These are phyloP conservation scores for Heliothis peltigera DNA, from an alignment of 2,888 invertebrate species.

Conservation along the genomic window DNA sequence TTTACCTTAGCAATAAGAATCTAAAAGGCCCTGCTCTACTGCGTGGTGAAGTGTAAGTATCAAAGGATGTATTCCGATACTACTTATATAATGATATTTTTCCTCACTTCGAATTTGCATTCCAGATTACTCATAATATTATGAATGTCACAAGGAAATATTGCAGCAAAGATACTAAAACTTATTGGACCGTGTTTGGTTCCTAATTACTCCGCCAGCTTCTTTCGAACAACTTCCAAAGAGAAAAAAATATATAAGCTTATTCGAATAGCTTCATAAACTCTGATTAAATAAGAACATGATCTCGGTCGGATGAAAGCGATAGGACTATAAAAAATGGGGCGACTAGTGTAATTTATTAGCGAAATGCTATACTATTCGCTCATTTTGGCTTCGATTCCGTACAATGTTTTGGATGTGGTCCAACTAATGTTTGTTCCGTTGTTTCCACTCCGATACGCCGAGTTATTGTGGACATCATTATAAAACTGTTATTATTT, in stretches of 20 bases:
- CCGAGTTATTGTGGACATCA: slow-evolving; percentile 66
- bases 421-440: slow-evolving; percentile 74
- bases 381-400: slow-evolving; percentile 71
- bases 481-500: slow-evolving; percentile 51
- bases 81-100: too few relatives aligned
- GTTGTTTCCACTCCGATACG: slow-evolving; percentile 68
- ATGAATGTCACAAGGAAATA: not conserved
- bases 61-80: too few relatives aligned
- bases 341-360: slow-evolving; percentile 68
- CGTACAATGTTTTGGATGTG: slow-evolving; percentile 73
- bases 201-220: slow-evolving; percentile 20
- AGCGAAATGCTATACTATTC: slow-evolving; percentile 65
- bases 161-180: not conserved
- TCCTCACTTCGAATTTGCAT: slow-evolving; percentile 1
- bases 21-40: too few relatives aligned
- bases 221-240: slow-evolving; percentile 10
- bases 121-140: not conserved
- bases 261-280: slow-evolving; percentile 45
- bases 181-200: slow-evolving; percentile 2
- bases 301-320: slow-evolving; percentile 58
- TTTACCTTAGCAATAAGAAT: not conserved
- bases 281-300: slow-evolving; percentile 49
- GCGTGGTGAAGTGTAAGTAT: too few relatives aligned
- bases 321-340: slow-evolving; percentile 67
- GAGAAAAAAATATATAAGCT: slow-evolving; percentile 2